Conservation (phyloP, 64 coral and sea anemone genomes). For the Trachythela sp. region DNA sequence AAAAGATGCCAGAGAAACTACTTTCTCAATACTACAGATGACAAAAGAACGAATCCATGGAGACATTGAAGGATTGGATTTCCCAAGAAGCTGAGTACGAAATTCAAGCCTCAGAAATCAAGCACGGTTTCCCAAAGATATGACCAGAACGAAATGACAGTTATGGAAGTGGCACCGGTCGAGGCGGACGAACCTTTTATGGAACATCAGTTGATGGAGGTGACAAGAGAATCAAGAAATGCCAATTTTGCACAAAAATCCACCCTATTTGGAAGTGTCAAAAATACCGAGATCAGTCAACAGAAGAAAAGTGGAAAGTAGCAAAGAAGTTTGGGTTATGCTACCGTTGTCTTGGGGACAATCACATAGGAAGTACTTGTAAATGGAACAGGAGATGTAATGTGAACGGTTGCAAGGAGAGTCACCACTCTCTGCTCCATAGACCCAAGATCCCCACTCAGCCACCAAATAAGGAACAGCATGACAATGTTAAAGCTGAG, state of each 20-base stretch:
- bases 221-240: no score
- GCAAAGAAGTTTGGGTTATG: slow-evolving; percentile 54
- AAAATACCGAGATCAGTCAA: slow-evolving; percentile 21
- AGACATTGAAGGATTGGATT: slow-evolving; percentile 45
- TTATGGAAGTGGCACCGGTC: background rate
- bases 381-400: slow-evolving; percentile 46
- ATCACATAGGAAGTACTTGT: background rate
- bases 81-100: slow-evolving; percentile 41
- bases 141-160: background rate
- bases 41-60: background rate
- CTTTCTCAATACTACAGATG: slow-evolving; percentile 30
- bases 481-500: background rate
- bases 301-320: slow-evolving; percentile 48
- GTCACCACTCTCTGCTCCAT: slow-evolving; percentile 44
- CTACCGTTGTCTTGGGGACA: background rate
- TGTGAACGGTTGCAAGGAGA: slow-evolving; percentile 50
- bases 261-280: slow-evolving; percentile 54
- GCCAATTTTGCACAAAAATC: slow-evolving; percentile 29
- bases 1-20: slow-evolving; percentile 46
- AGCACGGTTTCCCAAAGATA: background rate
- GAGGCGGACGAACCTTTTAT: no score
- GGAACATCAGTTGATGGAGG: no score
- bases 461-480: background rate
- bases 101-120: slow-evolving; percentile 45
- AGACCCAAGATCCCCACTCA: background rate